Evolutionary conservation across 2,888 invertebrate species (phyloP).

Genomic region (Lypha dubia): DNA sequence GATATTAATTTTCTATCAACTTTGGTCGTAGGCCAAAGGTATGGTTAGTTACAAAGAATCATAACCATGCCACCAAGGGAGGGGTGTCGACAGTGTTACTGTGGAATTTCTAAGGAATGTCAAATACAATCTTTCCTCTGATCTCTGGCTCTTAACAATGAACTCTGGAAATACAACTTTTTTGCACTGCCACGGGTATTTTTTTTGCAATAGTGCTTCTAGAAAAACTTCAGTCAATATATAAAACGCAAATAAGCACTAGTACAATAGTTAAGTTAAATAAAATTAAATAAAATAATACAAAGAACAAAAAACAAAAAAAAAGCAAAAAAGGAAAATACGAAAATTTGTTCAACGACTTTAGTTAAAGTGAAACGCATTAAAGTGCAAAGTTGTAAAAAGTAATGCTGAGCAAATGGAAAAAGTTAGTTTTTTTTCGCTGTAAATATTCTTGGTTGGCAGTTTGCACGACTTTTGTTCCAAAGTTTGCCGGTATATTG

Average conservation of each 20-base stretch:
- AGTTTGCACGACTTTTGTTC: conserved; percentile 18
- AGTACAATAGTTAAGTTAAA: conserved; percentile 62
- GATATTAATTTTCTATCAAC: too few species aligned
- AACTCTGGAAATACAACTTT: too few species aligned
- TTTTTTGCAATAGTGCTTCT: background rate
- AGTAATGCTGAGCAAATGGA: conserved; percentile 77
- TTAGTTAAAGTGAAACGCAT: conserved; percentile 79
- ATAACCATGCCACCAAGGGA: too few species aligned
- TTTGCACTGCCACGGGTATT: too few species aligned
- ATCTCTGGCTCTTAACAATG: too few species aligned
- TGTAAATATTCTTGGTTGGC: conserved; percentile 42
- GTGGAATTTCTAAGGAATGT: too few species aligned
- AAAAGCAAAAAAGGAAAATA: conserved; percentile 20
- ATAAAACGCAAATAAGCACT: conserved; percentile 30
- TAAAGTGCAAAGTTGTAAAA: conserved; percentile 80
- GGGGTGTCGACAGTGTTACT: too few species aligned
- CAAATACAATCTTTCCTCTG: too few species aligned
- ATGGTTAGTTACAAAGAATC: too few species aligned
- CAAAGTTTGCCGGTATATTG: background rate
- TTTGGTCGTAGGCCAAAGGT: too few species aligned
- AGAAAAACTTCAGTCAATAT: background rate
- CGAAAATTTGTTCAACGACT: conserved; percentile 68
- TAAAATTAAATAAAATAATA: conserved; percentile 56
- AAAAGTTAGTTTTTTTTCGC: conserved; percentile 72
- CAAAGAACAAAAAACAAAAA: conserved; percentile 23